Evolutionary conservation across 2,888 invertebrate genomes (phyloP).

Genomic region (Seira musarum): DNA sequence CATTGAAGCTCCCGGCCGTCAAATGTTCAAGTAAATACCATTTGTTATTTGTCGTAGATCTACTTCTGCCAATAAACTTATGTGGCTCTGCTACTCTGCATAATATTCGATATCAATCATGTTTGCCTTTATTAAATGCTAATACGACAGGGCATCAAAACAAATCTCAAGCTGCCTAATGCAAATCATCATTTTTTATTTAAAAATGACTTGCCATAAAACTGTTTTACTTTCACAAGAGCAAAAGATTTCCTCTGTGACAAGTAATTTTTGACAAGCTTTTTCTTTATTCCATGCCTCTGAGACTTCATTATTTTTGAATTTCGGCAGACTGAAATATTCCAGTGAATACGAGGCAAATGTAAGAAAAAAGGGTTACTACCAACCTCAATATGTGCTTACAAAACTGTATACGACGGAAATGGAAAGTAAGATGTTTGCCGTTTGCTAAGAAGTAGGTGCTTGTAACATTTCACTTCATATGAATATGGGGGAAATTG

Average conservation of each 20-base stretch:
- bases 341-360: background rate
- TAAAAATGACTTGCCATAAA: slow-evolving; percentile 10
- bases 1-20: too few relatives aligned
- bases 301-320: slow-evolving; percentile 51
- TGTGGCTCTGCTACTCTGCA: background rate
- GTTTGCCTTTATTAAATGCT: background rate
- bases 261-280: background rate
- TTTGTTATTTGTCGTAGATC: too few relatives aligned
- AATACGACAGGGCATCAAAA: slow-evolving; percentile 19
- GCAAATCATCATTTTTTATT: slow-evolving; percentile 14
- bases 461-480: background rate
- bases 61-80: background rate
- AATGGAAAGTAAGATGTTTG: slow-evolving; percentile 3
- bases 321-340: background rate
- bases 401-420: too few relatives aligned
- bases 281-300: background rate
- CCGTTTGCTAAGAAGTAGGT: background rate
- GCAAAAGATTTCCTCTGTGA: background rate
- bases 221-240: slow-evolving; percentile 28
- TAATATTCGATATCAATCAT: background rate
- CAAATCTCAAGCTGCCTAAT: slow-evolving; percentile 22
- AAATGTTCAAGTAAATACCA: too few relatives aligned
- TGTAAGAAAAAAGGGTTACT: too few relatives aligned
- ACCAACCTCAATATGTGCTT: too few relatives aligned
- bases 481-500: background rate